Base-by-base conservation (phyloP, 2,888 invertebrate species). In the Hyppa rectilinea region DNA sequence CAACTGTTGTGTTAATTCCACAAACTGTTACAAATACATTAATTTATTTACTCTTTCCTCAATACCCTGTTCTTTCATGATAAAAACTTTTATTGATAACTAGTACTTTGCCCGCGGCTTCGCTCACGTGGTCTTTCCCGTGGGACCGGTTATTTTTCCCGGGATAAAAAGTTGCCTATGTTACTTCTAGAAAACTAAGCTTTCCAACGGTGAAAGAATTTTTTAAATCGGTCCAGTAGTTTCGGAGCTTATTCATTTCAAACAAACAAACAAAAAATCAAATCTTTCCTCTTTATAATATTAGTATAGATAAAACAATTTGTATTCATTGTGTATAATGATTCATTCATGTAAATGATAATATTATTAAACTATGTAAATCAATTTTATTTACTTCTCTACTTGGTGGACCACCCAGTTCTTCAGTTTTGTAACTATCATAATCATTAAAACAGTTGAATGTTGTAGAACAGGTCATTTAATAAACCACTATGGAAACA, bases 401-500 rank as follows among this genome's bases (percentile, higher is more conserved):
- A 17, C 26, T 26, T 34, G 2, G 14, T 36, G 29, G 67, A 79
- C 80, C 78, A 79, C 75, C 80, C 70, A 67, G 49, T 50, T 47
- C n/a, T 23, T 36, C 10, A 38, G 12, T 40, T 59, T 62, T 62
- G 45, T 60, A 49, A 68, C 68, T 71, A 31, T 66, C n/a, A 62
- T 45, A 52, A 52, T 40, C 75, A 81, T 82, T 67, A 66, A 82
- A 80, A 80, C 80, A 84, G 75, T 82, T 65, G 40, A 81, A 29
- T 45, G 4, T 43, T 50, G 47, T 2, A 4, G 45, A 78, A 76
- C 76, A 70, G 23, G 52, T 55, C 77, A 81, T 80, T 80, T 84
- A 83, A 87, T 86, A 83, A 90, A 87, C 84, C 85, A 81, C 82
- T 79, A 82, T 81, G 74, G 75, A 79, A 79, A 69, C 86, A 87